Percentiles rank a stretch among this genome's conserved stretches.
phyloP scores from a whole-genome alignment of 2,797 vertebrate genomes.

The Cyprinella venusta region DNA sequence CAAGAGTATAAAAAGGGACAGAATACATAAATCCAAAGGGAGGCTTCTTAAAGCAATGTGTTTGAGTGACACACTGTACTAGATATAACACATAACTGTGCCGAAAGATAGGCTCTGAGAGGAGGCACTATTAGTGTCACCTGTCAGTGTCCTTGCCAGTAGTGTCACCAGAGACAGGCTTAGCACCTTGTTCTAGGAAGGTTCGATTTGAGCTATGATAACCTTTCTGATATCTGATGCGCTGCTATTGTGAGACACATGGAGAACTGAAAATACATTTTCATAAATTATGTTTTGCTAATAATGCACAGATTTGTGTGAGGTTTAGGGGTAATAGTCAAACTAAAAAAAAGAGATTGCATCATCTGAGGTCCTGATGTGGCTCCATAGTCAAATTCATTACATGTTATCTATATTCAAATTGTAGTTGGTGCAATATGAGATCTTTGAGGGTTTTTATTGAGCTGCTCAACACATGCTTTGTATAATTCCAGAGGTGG shows the following conservation, averaged over 20 bases:
- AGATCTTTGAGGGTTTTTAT: slow-evolving; percentile 7
- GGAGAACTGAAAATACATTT: not conserved
- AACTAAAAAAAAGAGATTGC: not conserved
- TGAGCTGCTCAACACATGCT: not conserved
- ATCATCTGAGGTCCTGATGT: too few relatives aligned
- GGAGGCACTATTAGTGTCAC: slow-evolving; percentile 26
- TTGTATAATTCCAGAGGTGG: slow-evolving; percentile 17
- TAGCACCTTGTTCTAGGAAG: slow-evolving; percentile 47
- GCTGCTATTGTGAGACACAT: not conserved
- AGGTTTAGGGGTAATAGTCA: not conserved
- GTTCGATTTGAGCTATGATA: slow-evolving; percentile 16
- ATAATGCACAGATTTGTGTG: not conserved
- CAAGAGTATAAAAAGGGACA: not conserved
- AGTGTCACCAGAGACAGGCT: slow-evolving; percentile 3
- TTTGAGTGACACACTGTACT: not conserved
- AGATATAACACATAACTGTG: slow-evolving; percentile 23
- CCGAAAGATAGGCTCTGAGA: slow-evolving; percentile 3
- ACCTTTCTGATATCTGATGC: slow-evolving; percentile 11
- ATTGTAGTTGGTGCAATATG: not conserved
- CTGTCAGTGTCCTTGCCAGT: slow-evolving; percentile 16
- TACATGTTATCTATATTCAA: slow-evolving; percentile 27
- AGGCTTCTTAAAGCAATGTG: too few relatives aligned
- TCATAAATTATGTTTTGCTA: not conserved
- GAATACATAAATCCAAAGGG: not conserved
- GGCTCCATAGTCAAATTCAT: too few relatives aligned